Conservation (phyloP, 2,113 vertebrate genomes). For the Dromiciops gliroides region DNA sequence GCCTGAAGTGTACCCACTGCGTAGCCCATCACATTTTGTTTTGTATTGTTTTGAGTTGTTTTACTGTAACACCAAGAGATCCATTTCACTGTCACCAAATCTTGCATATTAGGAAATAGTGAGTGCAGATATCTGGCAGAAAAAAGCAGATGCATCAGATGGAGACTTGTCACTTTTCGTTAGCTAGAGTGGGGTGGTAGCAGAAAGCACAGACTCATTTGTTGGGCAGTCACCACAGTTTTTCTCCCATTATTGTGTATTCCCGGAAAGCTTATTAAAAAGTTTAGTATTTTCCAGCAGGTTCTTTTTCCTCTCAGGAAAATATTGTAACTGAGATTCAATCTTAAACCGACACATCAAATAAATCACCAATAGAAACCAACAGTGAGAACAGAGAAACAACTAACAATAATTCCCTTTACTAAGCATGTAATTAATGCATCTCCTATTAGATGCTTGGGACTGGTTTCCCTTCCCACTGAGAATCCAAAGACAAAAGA, state of each 20-base stretch:
- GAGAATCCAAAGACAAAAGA: neutral
- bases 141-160: neutral
- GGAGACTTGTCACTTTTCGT: neutral
- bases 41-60: neutral
- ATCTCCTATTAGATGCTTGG: neutral
- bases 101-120: constrained; percentile 32
- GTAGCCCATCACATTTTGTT: neutral
- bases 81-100: constrained; percentile 21
- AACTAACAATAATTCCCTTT: neutral
- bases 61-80: neutral
- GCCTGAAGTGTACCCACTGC: neutral
- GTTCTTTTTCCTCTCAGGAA: neutral
- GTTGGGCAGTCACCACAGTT: neutral
- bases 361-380: neutral
- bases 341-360: neutral
- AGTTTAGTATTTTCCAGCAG: neutral
- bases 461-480: too few species aligned
- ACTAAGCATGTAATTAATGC: neutral
- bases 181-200: neutral
- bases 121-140: neutral
- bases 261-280: neutral
- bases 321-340: neutral
- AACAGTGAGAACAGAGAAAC: neutral
- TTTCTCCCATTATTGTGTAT: neutral
- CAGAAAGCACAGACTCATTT: neutral